These are phyloP conservation scores for Sesamia nonagrioides DNA, from an alignment of 1,140 invertebrate genomes.

Conservation along the genomic window DNA sequence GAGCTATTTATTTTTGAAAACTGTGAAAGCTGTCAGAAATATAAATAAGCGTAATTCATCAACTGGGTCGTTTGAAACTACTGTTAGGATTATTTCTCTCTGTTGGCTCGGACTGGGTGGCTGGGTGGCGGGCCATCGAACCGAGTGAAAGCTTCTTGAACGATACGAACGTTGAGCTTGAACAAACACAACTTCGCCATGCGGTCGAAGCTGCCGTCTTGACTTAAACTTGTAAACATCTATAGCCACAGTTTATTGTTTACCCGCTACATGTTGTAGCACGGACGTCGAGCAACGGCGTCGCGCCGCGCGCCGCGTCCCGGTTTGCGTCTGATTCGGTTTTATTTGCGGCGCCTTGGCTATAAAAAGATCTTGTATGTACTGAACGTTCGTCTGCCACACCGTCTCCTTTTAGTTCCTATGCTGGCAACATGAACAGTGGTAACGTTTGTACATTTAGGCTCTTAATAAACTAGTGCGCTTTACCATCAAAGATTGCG, in stretches of 20 bases:
- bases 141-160: conserved; percentile 61
- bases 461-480: too few relatives aligned
- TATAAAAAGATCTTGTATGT: conserved; percentile 77
- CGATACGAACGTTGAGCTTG: conserved; percentile 38
- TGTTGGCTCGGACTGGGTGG: conserved; percentile 37
- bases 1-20: conserved; percentile 25
- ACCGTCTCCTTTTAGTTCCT: conserved; percentile 62
- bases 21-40: conserved; percentile 22
- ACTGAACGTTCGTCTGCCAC: conserved; percentile 66
- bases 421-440: neutral
- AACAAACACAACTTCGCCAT: conserved; percentile 50
- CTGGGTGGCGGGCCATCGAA: conserved; percentile 57
- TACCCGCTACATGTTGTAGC: conserved; percentile 23
- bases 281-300: conserved; percentile 21
- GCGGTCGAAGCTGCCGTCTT: conserved; percentile 36
- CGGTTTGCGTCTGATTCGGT: conserved; percentile 61
- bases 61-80: conserved; percentile 22
- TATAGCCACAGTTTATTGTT: conserved; percentile 43
- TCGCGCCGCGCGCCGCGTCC: conserved; percentile 6
- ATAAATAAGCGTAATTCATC: conserved; percentile 29
- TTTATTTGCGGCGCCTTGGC: conserved; percentile 70
- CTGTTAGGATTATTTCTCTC: conserved; percentile 48
- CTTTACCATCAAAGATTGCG: too few relatives aligned
- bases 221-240: conserved; percentile 42
- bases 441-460: too few relatives aligned